Evolutionary conservation across 2,113 vertebrate genomes (phyloP), one percentile per base, ranked within the genome.

Genomic region (Neolamprologus fasciatus): DNA sequence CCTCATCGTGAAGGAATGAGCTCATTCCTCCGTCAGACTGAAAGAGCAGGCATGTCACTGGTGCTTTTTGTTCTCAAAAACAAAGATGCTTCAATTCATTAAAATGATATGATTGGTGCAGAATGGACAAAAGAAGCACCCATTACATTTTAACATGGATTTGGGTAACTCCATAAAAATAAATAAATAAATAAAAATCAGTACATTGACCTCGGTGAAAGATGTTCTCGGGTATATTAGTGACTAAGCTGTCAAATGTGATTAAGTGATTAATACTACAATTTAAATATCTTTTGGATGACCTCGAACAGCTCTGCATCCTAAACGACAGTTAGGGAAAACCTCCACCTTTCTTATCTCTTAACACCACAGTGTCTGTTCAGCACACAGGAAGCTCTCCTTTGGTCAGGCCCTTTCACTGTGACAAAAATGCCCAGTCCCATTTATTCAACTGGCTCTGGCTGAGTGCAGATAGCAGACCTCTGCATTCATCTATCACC

Each of bases 401-500:
- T 88, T 53, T 33, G 14, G 31, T 80, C n/a, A 9, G 57, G 28
- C 40, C 85, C 85, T 87, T 92, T 93, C 88, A 89, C 61, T 81
- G 86, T 2, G 53, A 63, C 88, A 79, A 82, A 83, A 91, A 89
- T 54, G 85, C 86, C 37, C 84, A 51, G 85, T 86, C 88, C 88
- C 86, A 81, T 87, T 90, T 89, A 93, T 93, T 94, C 84, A 37
- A 87, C 80, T 63, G 86, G 84, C 83, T 81, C 90, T 88, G 93
- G 93, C 84, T 91, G 92, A 83, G 92, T 11, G 83, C 89, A 93
- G 95, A 95, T 95, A 94, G 92, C 91, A 66, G 79, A 79, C 4
- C 87, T 61, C 78, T 63, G 88, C 71, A 26, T 89, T 88, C 89
- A 90, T 94, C 90, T 31, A 85, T 94, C 93, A 87, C 42, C 87